These are phyloP conservation scores for Lates calcarifer DNA, from an alignment of 2,113 vertebrate species.

Conservation along the genomic window DNA sequence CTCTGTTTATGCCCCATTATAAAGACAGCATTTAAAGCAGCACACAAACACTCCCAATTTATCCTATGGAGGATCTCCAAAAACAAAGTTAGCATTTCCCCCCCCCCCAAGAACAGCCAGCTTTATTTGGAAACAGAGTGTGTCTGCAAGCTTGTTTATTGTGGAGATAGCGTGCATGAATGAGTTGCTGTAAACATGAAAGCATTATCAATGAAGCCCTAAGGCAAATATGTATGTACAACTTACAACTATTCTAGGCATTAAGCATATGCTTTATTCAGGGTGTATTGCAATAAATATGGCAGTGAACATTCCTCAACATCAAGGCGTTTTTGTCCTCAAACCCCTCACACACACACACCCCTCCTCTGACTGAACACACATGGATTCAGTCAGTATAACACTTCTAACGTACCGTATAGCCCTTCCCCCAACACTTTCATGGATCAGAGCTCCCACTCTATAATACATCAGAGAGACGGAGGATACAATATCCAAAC, in stretches of 20 bases:
- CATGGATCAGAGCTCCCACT: constrained; percentile 64
- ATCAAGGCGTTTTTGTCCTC: constrained; percentile 37
- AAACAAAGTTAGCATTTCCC: constrained; percentile 32
- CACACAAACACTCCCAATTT: constrained; percentile 12
- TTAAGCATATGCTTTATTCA: constrained; percentile 3
- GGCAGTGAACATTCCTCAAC: background rate
- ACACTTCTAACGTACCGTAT: constrained; percentile 33
- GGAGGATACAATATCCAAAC: constrained; percentile 53
- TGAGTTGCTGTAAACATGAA: constrained; percentile 11
- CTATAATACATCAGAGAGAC: constrained; percentile 71
- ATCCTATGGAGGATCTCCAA: constrained; percentile 24
- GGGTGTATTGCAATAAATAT: background rate
- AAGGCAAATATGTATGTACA: background rate
- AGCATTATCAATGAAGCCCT: constrained; percentile 12
- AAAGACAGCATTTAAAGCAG: constrained; percentile 24
- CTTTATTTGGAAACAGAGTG: constrained; percentile 21
- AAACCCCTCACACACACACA: too few relatives aligned
- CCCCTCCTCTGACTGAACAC: background rate
- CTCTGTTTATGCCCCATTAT: constrained; percentile 25
- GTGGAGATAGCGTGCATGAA: constrained; percentile 15
- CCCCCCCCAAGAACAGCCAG: constrained; percentile 23
- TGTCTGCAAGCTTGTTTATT: constrained; percentile 30
- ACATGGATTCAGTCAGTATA: constrained; percentile 28
- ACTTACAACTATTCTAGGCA: constrained; percentile 6
- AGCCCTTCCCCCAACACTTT: constrained; percentile 42